These are phyloP conservation scores for Benitochromis conjunctus DNA, from an alignment of 2,113 vertebrate species.

Conservation along the genomic window DNA sequence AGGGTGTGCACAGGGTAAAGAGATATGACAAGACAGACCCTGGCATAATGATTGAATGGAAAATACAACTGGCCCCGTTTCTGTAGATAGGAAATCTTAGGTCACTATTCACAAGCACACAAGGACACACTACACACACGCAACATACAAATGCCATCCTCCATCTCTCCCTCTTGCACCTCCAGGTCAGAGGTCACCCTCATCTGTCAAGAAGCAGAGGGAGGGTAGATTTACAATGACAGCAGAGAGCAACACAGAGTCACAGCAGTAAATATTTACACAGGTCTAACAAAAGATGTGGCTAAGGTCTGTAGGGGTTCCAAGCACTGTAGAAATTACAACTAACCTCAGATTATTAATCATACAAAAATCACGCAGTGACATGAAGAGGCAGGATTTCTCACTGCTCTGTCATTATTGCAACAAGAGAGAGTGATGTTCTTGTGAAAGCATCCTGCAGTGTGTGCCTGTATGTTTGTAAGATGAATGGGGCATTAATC, in stretches of 20 bases:
- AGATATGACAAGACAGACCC: constrained; percentile 37
- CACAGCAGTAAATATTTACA: constrained; percentile 71
- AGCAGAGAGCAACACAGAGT: constrained; percentile 56
- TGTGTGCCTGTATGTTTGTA: constrained; percentile 26
- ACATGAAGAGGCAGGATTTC: constrained; percentile 30
- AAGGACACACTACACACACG: background rate
- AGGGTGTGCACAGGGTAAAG: background rate
- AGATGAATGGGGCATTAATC: constrained; percentile 52
- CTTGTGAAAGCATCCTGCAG: constrained; percentile 24
- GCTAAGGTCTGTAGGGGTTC: constrained; percentile 39
- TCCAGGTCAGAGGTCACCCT: constrained; percentile 62
- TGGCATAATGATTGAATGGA: constrained; percentile 46
- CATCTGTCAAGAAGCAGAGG: constrained; percentile 61
- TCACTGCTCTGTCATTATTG: constrained; percentile 27
- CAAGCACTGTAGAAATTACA: constrained; percentile 47
- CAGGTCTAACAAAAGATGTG: constrained; percentile 65
- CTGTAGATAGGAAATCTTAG: constrained; percentile 24
- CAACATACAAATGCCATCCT: constrained; percentile 43
- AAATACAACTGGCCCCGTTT: constrained; percentile 17
- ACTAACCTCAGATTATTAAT: constrained; percentile 44
- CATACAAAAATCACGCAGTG: constrained; percentile 11
- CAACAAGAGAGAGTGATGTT: constrained; percentile 27
- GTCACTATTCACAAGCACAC: background rate
- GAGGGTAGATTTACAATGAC: constrained; percentile 67
- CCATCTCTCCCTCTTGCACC: constrained; percentile 51